Percentiles rank a stretch among this genome's conserved stretches.
These are phyloP conservation scores for Therioaphis trifolii DNA, from an alignment of 2,888 invertebrate species.

Conservation along the genomic window DNA sequence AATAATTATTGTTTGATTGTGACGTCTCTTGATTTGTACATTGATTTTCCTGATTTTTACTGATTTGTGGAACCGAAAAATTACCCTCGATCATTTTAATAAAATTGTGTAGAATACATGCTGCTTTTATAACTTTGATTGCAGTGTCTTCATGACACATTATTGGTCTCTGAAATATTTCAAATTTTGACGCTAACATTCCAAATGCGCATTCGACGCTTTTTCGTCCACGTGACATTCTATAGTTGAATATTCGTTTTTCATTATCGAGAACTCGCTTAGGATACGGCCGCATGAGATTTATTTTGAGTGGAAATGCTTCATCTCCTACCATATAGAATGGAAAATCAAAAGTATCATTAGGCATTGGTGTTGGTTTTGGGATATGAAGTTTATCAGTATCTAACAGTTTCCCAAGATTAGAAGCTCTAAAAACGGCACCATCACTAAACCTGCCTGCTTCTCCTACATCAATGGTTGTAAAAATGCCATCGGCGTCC, in stretches of 20 bases:
- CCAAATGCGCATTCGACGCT: slow-evolving; percentile 48
- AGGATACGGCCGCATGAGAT: slow-evolving; percentile 21
- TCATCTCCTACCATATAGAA: slow-evolving; percentile 16
- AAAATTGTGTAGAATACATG: slow-evolving; percentile 19
- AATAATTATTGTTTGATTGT: slow-evolving; percentile 39
- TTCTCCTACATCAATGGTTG: not conserved
- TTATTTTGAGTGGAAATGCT: slow-evolving; percentile 5
- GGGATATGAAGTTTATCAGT: not conserved
- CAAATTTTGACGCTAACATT: slow-evolving; percentile 39
- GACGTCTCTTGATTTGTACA: slow-evolving; percentile 1
- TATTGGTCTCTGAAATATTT: slow-evolving; percentile 26
- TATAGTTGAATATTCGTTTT: slow-evolving; percentile 19
- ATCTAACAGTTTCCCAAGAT: not conserved
- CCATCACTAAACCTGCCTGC: not conserved
- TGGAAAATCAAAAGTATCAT: not conserved
- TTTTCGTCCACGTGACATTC: not conserved
- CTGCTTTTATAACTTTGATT: not conserved
- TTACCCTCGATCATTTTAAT: not conserved
- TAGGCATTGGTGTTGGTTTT: not conserved
- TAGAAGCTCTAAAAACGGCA: not conserved
- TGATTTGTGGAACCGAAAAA: slow-evolving; percentile 43
- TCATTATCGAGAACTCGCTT: not conserved
- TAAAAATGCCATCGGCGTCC: no score
- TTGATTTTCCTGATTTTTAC: slow-evolving; percentile 32
- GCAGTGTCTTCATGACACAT: not conserved